A percentile compares a stretch with the other conserved stretches of the same genome.
phyloP scores from a whole-genome alignment of 2,113 vertebrate genomes.

The Odobenus rosmarus region DNA sequence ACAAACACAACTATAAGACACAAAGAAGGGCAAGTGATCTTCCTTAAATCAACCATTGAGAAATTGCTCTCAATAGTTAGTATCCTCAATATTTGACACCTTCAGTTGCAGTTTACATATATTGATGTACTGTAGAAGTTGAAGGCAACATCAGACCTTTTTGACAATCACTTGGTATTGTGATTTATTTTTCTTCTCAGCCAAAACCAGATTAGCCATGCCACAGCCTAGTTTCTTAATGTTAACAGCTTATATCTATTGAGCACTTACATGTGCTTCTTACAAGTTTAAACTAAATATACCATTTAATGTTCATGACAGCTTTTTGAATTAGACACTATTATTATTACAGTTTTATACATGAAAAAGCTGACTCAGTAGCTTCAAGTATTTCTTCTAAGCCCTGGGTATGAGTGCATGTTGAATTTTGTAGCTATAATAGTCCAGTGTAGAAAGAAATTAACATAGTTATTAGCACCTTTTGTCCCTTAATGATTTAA shows the following conservation, averaged over 20 bases:
- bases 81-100: not conserved
- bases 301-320: not conserved
- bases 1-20: not conserved
- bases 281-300: not conserved
- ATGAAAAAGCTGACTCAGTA: not conserved
- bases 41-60: not conserved
- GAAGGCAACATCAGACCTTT: not conserved
- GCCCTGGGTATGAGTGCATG: not conserved
- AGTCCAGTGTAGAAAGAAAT: not conserved
- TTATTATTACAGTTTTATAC: not conserved
- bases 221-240: not conserved
- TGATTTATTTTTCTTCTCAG: slow-evolving; percentile 41
- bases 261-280: not conserved
- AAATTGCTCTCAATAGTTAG: not conserved
- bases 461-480: not conserved
- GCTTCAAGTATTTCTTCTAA: slow-evolving; percentile 2
- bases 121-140: not conserved
- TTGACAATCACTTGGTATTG: not conserved
- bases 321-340: not conserved
- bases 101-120: not conserved
- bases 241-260: not conserved
- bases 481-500: not conserved
- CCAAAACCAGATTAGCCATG: not conserved
- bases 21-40: not conserved
- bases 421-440: not conserved